phyloP scores from a whole-genome alignment of 1,140 invertebrate genomes.

The Cherax destructor region DNA sequence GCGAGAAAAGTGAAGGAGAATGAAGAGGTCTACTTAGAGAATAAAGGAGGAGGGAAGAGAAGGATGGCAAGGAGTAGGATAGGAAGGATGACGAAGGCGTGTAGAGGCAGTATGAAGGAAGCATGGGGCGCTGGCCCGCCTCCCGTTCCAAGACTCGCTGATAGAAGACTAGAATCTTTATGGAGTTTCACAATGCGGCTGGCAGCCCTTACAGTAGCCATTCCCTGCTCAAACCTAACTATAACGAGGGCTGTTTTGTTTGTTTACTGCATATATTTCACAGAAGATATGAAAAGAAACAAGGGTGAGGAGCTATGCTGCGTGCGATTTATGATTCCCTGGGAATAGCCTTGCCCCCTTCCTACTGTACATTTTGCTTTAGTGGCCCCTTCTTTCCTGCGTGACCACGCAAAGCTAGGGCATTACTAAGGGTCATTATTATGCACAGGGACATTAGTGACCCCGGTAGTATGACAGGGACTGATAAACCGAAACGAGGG shows the following conservation, averaged over 20 bases:
- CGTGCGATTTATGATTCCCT: constrained; percentile 48
- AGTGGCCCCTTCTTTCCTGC: constrained; percentile 16
- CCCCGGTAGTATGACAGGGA: not conserved
- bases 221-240: constrained; percentile 64
- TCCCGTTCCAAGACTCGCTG: not conserved
- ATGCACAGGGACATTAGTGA: not conserved
- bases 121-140: not conserved
- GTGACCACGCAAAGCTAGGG: not conserved
- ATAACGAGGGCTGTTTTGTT: constrained; percentile 62
- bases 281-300: constrained; percentile 65
- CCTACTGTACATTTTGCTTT: constrained; percentile 30
- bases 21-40: too few species aligned
- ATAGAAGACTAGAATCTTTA: constrained; percentile 52
- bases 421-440: not conserved
- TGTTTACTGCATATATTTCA: constrained; percentile 66
- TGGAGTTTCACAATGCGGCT: constrained; percentile 44
- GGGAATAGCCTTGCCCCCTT: constrained; percentile 27
- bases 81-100: not conserved
- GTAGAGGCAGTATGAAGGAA: not conserved
- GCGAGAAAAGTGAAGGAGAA: too few species aligned
- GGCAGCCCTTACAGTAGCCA: constrained; percentile 46
- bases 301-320: constrained; percentile 38
- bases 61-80: not conserved
- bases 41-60: not conserved
- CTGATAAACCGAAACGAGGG: not conserved